phyloP scores from a whole-genome alignment of 2,888 invertebrate species.

The Scaptomyza tumidula region DNA sequence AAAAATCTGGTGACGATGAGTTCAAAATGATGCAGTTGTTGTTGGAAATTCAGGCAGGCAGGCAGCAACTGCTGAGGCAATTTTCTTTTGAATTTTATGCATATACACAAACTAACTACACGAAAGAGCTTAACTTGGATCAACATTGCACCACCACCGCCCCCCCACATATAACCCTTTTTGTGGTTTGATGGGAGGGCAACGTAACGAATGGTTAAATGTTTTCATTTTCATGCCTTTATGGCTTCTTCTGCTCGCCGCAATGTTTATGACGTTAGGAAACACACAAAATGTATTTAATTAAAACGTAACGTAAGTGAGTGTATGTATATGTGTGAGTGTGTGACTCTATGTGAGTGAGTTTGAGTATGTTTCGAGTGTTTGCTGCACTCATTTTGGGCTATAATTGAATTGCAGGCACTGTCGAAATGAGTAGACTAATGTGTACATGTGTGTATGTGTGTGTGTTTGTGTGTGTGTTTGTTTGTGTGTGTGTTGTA shows the following conservation, averaged over 20 bases:
- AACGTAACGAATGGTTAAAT: slow-evolving; percentile 66
- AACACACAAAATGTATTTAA: slow-evolving; percentile 75
- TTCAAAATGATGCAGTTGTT: slow-evolving; percentile 49
- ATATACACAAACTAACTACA: slow-evolving; percentile 65
- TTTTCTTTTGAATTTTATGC: slow-evolving; percentile 66
- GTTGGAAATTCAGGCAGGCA: slow-evolving; percentile 7
- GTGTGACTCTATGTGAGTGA: slow-evolving; percentile 18
- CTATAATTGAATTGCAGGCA: slow-evolving; percentile 70
- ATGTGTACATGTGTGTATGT: slow-evolving; percentile 27
- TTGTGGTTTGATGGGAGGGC: slow-evolving; percentile 2
- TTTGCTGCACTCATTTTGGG: slow-evolving; percentile 41
- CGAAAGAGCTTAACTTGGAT: slow-evolving; percentile 3
- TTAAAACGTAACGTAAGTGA: slow-evolving; percentile 53
- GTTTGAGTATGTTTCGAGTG: slow-evolving; percentile 12
- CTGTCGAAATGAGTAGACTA: slow-evolving; percentile 43
- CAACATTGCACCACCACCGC: background rate
- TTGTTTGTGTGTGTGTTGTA: slow-evolving; percentile 20
- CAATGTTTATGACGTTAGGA: slow-evolving; percentile 67
- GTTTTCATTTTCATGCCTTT: slow-evolving; percentile 72
- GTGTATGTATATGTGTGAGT: background rate
- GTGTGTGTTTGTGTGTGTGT: slow-evolving; percentile 13
- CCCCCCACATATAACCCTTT: slow-evolving; percentile 12
- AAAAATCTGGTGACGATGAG: slow-evolving; percentile 57
- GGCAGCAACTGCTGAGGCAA: slow-evolving; percentile 52
- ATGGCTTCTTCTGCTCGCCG: slow-evolving; percentile 30